These are phyloP conservation scores for Brevimyrus niger DNA, from an alignment of 2,113 vertebrate species.

Conservation along the genomic window DNA sequence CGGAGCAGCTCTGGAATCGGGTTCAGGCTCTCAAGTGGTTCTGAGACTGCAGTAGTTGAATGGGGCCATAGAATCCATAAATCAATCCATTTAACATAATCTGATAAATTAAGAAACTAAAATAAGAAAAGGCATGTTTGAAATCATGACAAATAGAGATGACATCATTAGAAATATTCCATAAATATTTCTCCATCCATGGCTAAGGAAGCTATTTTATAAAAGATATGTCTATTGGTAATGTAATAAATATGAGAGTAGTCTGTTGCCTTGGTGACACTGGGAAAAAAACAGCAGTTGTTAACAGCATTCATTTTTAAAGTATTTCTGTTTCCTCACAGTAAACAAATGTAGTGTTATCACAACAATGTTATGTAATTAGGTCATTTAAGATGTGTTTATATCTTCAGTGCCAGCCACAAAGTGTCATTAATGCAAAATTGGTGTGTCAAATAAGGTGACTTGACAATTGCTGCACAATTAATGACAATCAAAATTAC, in stretches of 20 bases:
- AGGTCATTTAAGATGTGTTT: not conserved
- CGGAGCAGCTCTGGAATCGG: constrained; percentile 52
- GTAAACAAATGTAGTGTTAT: not conserved
- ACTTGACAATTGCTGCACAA: not conserved
- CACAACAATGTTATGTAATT: not conserved
- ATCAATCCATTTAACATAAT: not conserved
- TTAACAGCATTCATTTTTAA: not conserved
- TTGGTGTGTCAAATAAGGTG: not conserved
- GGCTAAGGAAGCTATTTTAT: not conserved
- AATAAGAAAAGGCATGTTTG: not conserved
- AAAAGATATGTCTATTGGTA: not conserved
- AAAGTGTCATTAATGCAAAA: not conserved
- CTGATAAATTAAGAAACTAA: not conserved
- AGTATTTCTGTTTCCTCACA: not conserved
- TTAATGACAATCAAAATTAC: not conserved
- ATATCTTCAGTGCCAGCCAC: not conserved
- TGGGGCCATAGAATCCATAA: not conserved
- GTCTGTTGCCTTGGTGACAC: not conserved
- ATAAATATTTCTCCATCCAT: not conserved
- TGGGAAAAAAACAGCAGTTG: not conserved
- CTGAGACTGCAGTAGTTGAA: not conserved
- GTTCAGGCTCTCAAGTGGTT: constrained; percentile 37
- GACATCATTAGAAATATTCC: not conserved
- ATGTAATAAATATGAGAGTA: not conserved
- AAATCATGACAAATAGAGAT: not conserved